Base-by-base conservation (phyloP, 2,113 vertebrate species). In the Heterocephalus glaber region DNA sequence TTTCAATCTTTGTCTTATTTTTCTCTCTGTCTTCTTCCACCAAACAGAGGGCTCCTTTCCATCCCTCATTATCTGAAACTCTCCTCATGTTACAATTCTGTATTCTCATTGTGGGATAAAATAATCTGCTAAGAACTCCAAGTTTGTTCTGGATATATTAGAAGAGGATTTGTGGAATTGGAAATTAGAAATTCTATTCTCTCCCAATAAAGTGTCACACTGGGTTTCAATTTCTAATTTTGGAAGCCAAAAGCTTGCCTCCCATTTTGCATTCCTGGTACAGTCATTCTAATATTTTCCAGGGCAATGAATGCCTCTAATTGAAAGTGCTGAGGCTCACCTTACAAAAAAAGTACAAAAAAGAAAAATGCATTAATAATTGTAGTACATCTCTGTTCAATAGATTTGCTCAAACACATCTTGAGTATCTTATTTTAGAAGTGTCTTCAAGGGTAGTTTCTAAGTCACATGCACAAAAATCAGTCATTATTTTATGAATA, bases 371-470 rank as follows among this genome's bases (percentile, higher is more conserved):
- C 7, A 60, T 49, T 68, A n/a, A 81, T 89, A 54, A 77, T 70
- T 94, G n/a, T 82, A 77, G 58, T 82, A 77, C 54, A 61, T 14
- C 10, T 49, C 58, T 81, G 24, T 60, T 89, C 44, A 86, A 20
- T 35, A 88, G 28, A 80, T 49, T 92, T 94, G n/a, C 60, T 17
- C n/a, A 85, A 92, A 96, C 2, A 83, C 7, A 70, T 56, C 20
- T 54, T 86, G 13, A 85, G 44, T 70, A 35, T 61, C 22, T 65
- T 70, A 24, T 47, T 81, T 86, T 84, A 33, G 10, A 92, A 77
- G 76, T 96, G 7, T 7, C 74, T 88, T 92, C 52, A 92, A 77
- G 86, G 38, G 26, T 4, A 89, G 44, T 77, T 96, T 85, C 41
- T 41, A 89, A 81, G 22, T 81, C 47, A 20, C 26, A 20, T 28